Conservation (phyloP, 2,797 vertebrate genomes). For the Phylloscopus collybita region DNA sequence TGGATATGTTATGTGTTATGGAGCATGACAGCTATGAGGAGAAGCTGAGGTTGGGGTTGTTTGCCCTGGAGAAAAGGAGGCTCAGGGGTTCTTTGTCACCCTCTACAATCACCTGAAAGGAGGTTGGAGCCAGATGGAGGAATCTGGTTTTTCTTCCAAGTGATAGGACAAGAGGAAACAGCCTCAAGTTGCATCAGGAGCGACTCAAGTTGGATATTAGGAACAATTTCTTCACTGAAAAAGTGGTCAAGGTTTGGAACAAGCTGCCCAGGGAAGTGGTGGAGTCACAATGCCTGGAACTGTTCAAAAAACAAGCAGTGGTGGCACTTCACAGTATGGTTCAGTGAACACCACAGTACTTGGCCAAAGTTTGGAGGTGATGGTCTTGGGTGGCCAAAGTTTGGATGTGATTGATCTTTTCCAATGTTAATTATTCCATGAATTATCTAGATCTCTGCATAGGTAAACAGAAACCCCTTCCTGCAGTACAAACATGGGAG, state of each 20-base stretch:
- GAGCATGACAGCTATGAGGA: background rate
- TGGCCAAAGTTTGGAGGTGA: background rate
- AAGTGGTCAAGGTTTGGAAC: background rate
- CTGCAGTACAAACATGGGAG: background rate
- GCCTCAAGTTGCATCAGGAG: background rate
- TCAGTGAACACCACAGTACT: rapidly evolving
- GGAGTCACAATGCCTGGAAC: background rate
- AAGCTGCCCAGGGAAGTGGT: background rate
- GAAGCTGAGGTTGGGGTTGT: background rate
- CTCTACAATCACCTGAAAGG: background rate
- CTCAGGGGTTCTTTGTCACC: background rate
- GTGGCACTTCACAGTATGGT: background rate
- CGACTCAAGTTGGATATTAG: background rate
- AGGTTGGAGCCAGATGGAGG: background rate
- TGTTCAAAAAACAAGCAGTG: background rate
- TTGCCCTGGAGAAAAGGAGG: background rate
- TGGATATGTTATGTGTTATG: background rate
- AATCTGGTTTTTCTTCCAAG: background rate
- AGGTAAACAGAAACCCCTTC: background rate
- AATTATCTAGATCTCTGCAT: rapidly evolving
- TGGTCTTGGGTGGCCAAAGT: background rate
- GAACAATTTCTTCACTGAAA: background rate
- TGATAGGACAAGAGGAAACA: rapidly evolving
- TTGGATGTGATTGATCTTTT: background rate
- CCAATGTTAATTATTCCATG: background rate